These are phyloP conservation scores for Andrena trimmerana DNA, from an alignment of 2,888 invertebrate genomes.

Conservation along the genomic window DNA sequence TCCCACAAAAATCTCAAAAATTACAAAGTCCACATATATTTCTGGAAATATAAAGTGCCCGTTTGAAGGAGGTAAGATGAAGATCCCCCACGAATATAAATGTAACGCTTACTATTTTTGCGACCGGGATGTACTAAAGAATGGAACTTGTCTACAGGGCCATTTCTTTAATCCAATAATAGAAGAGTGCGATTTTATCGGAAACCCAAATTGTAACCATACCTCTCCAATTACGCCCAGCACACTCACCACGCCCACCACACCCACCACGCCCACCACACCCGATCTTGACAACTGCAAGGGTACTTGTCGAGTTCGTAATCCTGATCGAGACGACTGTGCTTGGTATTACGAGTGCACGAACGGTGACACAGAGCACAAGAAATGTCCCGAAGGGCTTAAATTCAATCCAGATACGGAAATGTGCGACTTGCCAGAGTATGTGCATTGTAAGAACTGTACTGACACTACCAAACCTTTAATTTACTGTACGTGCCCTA, in stretches of 20 bases:
- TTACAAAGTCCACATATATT: background rate
- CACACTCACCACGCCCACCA: too few relatives aligned
- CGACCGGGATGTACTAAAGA: fast-evolving
- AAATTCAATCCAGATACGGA: constrained; percentile 52
- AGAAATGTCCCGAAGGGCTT: constrained; percentile 62
- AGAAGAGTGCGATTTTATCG: background rate
- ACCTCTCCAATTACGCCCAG: too few relatives aligned
- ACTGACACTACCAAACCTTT: too few relatives aligned
- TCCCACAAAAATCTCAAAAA: background rate
- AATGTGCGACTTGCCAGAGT: constrained; percentile 15
- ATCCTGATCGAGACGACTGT: constrained; percentile 64
- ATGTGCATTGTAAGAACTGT: constrained; percentile 32
- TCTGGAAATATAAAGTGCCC: constrained; percentile 1
- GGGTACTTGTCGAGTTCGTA: background rate
- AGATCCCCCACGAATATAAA: background rate
- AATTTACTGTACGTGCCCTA: background rate
- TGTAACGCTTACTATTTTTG: background rate
- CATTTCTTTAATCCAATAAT: background rate
- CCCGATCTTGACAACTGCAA: too few relatives aligned
- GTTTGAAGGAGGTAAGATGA: background rate
- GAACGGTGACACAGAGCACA: constrained; percentile 43
- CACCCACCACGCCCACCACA: too few relatives aligned
- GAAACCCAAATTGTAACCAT: background rate
- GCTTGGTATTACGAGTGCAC: constrained; percentile 68
- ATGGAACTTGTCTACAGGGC: background rate